Conservation (phyloP, 2,113 vertebrate genomes). For the Myotis brandtii region DNA sequence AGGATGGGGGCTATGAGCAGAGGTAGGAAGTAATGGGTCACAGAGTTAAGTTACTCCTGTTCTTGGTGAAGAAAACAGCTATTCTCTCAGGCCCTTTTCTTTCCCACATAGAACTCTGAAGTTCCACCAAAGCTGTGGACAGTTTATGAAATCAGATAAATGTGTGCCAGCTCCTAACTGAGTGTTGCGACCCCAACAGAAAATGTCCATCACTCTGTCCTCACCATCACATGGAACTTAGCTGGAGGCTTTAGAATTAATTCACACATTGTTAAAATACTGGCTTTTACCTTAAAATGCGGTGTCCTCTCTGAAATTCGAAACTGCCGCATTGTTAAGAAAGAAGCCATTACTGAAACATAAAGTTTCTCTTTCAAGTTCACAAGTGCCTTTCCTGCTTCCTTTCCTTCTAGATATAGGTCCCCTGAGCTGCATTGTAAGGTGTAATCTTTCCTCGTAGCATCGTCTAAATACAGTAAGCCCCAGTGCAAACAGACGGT, state of each 20-base stretch:
- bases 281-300: constrained; percentile 28
- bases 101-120: background rate
- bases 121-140: background rate
- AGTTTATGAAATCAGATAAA: background rate
- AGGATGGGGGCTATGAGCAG: background rate
- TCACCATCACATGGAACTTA: background rate
- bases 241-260: background rate
- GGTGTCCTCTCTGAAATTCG: constrained; percentile 39
- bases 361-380: constrained; percentile 70
- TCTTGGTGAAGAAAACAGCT: background rate
- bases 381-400: constrained; percentile 59
- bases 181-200: constrained; percentile 11
- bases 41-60: background rate
- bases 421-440: constrained; percentile 76
- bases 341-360: constrained; percentile 53
- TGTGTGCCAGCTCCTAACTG: background rate
- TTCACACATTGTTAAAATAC: constrained; percentile 24
- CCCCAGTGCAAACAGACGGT: constrained; percentile 71
- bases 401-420: constrained; percentile 46
- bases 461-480: constrained; percentile 61
- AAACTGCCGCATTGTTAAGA: constrained; percentile 52
- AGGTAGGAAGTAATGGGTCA: background rate
- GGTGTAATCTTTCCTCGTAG: constrained; percentile 59
- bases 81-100: background rate
- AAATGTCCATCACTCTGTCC: background rate